Evolutionary conservation across 2,888 invertebrate species (phyloP).

Genomic region (Acrobasis repandana): DNA sequence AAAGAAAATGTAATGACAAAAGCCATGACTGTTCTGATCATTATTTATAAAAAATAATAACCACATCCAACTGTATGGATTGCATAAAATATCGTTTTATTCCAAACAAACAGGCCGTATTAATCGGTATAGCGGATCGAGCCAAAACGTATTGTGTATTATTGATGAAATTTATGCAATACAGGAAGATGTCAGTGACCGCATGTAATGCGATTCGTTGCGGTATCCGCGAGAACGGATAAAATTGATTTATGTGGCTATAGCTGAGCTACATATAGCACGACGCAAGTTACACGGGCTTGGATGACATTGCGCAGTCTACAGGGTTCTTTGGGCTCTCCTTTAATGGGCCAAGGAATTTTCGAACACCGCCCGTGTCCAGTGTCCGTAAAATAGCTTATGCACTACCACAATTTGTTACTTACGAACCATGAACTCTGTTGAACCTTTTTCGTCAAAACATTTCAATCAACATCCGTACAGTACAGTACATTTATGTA

Average conservation of each 20-base stretch:
- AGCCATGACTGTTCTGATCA: not conserved
- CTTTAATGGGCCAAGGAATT: conserved; percentile 37
- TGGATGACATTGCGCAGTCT: conserved; percentile 38
- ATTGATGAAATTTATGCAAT: conserved; percentile 60
- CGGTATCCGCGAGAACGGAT: conserved; percentile 65
- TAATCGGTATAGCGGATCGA: conserved; percentile 25
- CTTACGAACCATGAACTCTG: conserved; percentile 29
- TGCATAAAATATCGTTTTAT: conserved; percentile 25
- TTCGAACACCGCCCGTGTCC: conserved; percentile 40
- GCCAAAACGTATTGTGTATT: conserved; percentile 30
- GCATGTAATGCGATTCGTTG: conserved; percentile 70
- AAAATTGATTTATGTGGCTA: conserved; percentile 67
- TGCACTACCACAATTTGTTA: conserved; percentile 41
- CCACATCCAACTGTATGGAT: conserved; percentile 4
- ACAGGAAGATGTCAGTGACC: conserved; percentile 73
- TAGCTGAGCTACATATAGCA: conserved; percentile 38
- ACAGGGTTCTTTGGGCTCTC: conserved; percentile 35
- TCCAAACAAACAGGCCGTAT: conserved; percentile 18
- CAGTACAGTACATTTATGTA: too few relatives aligned
- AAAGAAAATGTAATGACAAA: not conserved
- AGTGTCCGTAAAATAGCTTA: conserved; percentile 44
- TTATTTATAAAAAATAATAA: not conserved
- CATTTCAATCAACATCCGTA: conserved; percentile 33
- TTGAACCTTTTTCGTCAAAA: conserved; percentile 31
- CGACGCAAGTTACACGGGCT: conserved; percentile 32